A percentile compares a stretch with the other conserved stretches of the same genome.
Evolutionary conservation across 2,888 invertebrate genomes (phyloP).

Genomic region (Melanostoma mellinum): DNA sequence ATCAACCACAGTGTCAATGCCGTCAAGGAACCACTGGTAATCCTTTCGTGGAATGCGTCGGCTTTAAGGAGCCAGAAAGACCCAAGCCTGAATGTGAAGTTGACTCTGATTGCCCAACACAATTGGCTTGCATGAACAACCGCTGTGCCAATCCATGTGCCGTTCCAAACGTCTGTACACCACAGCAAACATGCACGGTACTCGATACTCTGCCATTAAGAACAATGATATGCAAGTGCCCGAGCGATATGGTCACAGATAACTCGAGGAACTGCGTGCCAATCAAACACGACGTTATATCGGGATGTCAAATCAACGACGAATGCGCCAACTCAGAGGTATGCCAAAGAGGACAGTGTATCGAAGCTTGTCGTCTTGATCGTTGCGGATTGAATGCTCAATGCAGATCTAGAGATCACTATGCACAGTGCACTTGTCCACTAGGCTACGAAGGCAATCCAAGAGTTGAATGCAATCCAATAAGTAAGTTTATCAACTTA

Average conservation of each 20-base stretch:
- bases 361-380: conserved; percentile 90
- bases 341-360: conserved; percentile 89
- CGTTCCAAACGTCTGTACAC: conserved; percentile 87
- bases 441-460: conserved; percentile 90
- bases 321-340: conserved; percentile 90
- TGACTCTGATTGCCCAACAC: conserved; percentile 90
- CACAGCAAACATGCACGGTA: conserved; percentile 90
- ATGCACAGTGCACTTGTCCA: conserved; percentile 90
- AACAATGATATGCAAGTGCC: conserved; percentile 93
- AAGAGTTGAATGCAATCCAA: conserved; percentile 88
- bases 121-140: conserved; percentile 89
- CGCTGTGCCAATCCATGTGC: conserved; percentile 91
- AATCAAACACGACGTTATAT: conserved; percentile 83
- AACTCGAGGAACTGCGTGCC: conserved; percentile 88
- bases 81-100: conserved; percentile 86
- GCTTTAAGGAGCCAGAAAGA: conserved; percentile 81
- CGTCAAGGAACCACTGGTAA: conserved; percentile 90
- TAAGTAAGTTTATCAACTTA: conserved; percentile 79
- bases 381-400: conserved; percentile 92
- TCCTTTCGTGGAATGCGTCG: conserved; percentile 87
- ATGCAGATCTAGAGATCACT: conserved; percentile 89
- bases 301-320: conserved; percentile 87
- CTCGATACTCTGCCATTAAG: conserved; percentile 90
- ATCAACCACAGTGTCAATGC: conserved; percentile 91
- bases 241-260: conserved; percentile 90